Conservation (phyloP, 2,888 invertebrate species). For the Nephrotoma flavescens region DNA sequence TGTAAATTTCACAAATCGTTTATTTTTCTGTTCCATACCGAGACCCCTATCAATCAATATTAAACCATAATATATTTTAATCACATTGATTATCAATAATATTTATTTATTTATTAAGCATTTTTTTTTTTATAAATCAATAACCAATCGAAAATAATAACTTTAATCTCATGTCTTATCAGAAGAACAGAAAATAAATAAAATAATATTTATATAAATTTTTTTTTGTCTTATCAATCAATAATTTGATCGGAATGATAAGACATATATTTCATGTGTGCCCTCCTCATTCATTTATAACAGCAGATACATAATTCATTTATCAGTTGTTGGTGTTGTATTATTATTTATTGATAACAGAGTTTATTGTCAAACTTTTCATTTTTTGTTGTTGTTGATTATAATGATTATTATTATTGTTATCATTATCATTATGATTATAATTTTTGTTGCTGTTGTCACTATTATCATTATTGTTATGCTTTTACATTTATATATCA, state of each 20-base stretch:
- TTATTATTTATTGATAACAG: not conserved
- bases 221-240: not conserved
- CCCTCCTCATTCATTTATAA: not conserved
- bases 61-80: not conserved
- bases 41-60: not conserved
- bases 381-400: not conserved
- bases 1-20: not conserved
- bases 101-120: not conserved
- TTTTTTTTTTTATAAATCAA: not conserved
- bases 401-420: not conserved
- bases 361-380: not conserved
- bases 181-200: not conserved
- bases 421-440: not conserved
- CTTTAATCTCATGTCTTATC: not conserved
- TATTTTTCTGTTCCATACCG: not conserved
- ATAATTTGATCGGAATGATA: not conserved
- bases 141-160: not conserved
- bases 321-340: not conserved
- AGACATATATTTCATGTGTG: not conserved
- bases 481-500: not conserved
- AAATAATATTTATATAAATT: not conserved
- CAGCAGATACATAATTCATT: not conserved
- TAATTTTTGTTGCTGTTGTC: not conserved
- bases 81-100: not conserved
- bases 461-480: not conserved